Conservation (phyloP, 2,888 invertebrate genomes). For the Trissoscelio sp. region DNA sequence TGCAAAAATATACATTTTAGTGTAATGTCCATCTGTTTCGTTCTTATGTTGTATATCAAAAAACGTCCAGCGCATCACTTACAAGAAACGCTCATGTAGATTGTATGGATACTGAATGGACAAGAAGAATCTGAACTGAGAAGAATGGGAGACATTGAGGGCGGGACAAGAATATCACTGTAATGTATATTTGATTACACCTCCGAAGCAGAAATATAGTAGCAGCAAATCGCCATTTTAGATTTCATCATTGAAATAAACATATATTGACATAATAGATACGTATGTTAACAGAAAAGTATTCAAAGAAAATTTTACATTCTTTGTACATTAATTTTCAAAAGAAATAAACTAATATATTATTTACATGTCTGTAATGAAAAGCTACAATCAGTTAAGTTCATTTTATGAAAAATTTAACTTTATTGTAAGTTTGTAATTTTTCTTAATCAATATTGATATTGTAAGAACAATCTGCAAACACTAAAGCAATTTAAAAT, state of each 20-base stretch:
- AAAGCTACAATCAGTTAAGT: no score
- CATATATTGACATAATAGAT: no score
- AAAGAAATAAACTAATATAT: no score
- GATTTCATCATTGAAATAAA: slow-evolving; percentile 27
- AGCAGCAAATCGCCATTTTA: slow-evolving; percentile 49
- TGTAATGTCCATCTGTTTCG: slow-evolving; percentile 54
- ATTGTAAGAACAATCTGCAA: no score
- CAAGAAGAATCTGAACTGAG: slow-evolving; percentile 49
- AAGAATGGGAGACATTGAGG: slow-evolving; percentile 56
- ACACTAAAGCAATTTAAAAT: no score
- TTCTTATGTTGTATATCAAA: slow-evolving; percentile 46
- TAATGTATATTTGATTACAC: slow-evolving; percentile 67
- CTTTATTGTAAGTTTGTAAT: no score
- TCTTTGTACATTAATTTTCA: no score
- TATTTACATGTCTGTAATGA: no score
- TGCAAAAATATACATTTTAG: slow-evolving; percentile 13
- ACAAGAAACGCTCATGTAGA: slow-evolving; percentile 59
- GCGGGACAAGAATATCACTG: slow-evolving; percentile 50
- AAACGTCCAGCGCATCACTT: slow-evolving; percentile 64
- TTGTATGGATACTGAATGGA: slow-evolving; percentile 57
- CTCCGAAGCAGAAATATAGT: slow-evolving; percentile 39
- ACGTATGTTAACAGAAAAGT: no score
- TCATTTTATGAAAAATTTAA: no score
- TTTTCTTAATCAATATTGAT: no score
- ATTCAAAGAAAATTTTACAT: no score